phyloP scores from a whole-genome alignment of 2,888 invertebrate species.

The Poecilus cupreus region DNA sequence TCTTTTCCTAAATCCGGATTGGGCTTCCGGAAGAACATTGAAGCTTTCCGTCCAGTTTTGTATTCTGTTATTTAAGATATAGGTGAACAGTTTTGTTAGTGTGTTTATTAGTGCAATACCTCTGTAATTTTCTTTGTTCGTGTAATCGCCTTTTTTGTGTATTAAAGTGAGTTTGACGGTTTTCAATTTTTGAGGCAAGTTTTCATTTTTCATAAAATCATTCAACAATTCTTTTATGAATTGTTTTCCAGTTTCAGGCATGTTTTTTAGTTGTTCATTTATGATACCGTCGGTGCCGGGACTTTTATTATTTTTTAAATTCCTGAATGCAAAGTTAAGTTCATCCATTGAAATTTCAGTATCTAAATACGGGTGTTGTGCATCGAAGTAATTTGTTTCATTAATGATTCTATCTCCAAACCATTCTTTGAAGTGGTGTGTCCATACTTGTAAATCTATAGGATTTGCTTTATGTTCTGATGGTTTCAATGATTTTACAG shows the following conservation, averaged over 20 bases:
- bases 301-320: background rate
- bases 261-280: slow-evolving; percentile 26
- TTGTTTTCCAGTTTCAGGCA: background rate
- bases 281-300: slow-evolving; percentile 19
- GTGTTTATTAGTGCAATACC: slow-evolving; percentile 35
- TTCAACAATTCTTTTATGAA: background rate
- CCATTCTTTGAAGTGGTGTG: too few relatives aligned
- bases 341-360: background rate
- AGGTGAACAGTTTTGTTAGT: slow-evolving; percentile 4
- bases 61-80: slow-evolving; percentile 15
- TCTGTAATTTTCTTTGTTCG: slow-evolving; percentile 27
- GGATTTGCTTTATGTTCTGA: too few relatives aligned
- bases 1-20: too few relatives aligned
- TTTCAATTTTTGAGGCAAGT: background rate
- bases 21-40: slow-evolving; percentile 5
- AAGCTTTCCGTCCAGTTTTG: slow-evolving; percentile 26
- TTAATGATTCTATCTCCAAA: too few relatives aligned
- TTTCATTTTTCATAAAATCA: background rate
- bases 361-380: background rate
- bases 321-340: background rate
- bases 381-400: background rate
- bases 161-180: background rate
- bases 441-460: background rate
- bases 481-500: too few relatives aligned
- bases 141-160: slow-evolving; percentile 10